phyloP scores from a whole-genome alignment of 2,888 invertebrate genomes.

The Cantharis nigra region DNA sequence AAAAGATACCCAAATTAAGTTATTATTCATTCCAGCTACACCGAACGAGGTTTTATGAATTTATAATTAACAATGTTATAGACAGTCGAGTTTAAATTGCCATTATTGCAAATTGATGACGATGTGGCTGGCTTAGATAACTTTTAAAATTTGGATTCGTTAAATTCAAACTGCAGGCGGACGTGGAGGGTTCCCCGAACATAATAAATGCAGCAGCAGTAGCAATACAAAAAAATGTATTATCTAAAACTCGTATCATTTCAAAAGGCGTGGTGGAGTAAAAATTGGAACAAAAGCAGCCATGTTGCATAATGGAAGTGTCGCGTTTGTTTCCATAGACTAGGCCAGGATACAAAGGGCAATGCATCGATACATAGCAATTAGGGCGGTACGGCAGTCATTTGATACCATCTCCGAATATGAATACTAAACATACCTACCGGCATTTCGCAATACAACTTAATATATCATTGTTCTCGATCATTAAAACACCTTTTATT shows the following conservation, averaged over 20 bases:
- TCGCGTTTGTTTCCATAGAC: conserved; percentile 53
- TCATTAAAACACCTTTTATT: conserved; percentile 16
- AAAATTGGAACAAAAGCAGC: conserved; percentile 52
- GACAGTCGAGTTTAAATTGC: conserved; percentile 25
- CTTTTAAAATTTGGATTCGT: neutral
- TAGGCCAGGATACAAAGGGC: conserved; percentile 50
- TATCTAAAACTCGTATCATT: conserved; percentile 50
- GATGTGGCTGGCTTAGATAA: neutral
- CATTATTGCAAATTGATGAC: conserved; percentile 22
- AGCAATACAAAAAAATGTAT: conserved; percentile 31
- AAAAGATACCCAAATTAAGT: conserved; percentile 39
- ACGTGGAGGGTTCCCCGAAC: neutral
- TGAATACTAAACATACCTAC: conserved; percentile 50
- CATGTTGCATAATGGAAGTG: conserved; percentile 52
- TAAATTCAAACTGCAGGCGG: neutral
- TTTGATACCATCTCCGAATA: conserved; percentile 52
- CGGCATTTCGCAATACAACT: conserved; percentile 35
- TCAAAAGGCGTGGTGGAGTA: conserved; percentile 46
- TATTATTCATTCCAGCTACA: conserved; percentile 35
- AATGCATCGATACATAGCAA: conserved; percentile 53
- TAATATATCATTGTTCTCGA: conserved; percentile 28
- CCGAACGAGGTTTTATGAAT: conserved; percentile 32
- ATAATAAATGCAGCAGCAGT: conserved; percentile 12
- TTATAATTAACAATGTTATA: conserved; percentile 27
- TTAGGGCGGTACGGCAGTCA: conserved; percentile 54